Evolutionary conservation across 2,797 vertebrate species (phyloP).

Genomic region (Anguilla megastoma): DNA sequence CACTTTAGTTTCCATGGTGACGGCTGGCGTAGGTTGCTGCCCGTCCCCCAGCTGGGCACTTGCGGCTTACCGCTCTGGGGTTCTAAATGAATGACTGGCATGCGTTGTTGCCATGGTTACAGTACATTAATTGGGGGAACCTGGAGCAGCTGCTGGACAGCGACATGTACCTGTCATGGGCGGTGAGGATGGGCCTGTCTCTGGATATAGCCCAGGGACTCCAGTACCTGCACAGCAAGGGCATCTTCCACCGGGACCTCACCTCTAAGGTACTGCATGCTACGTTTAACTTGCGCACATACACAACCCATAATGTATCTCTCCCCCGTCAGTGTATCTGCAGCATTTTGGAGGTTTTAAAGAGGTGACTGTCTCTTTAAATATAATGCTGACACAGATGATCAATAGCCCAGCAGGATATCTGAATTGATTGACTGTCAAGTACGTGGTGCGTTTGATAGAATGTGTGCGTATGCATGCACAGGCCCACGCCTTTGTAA

Average conservation of each 20-base stretch:
- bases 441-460: neutral
- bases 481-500: neutral
- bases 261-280: slow-evolving; percentile 84
- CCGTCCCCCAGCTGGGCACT: neutral
- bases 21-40: neutral
- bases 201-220: slow-evolving; percentile 87
- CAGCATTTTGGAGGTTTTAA: neutral
- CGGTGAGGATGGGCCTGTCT: slow-evolving; percentile 76
- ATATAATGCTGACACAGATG: slow-evolving; percentile 2
- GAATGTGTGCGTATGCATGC: neutral
- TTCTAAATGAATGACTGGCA: neutral
- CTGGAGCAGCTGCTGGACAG: slow-evolving; percentile 93
- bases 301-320: slow-evolving; percentile 8
- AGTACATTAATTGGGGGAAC: slow-evolving; percentile 96
- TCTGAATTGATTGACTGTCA: neutral
- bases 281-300: neutral
- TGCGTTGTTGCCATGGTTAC: slow-evolving; percentile 30
- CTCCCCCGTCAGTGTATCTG: neutral
- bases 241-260: slow-evolving; percentile 94
- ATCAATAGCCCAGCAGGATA: slow-evolving; percentile 1
- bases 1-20: neutral
- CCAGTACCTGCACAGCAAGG: slow-evolving; percentile 91
- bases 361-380: neutral
- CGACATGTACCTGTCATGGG: slow-evolving; percentile 81
- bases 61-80: neutral